These are phyloP conservation scores for Notamacropus eugenii DNA, from an alignment of 2,797 vertebrate genomes.

Conservation along the genomic window DNA sequence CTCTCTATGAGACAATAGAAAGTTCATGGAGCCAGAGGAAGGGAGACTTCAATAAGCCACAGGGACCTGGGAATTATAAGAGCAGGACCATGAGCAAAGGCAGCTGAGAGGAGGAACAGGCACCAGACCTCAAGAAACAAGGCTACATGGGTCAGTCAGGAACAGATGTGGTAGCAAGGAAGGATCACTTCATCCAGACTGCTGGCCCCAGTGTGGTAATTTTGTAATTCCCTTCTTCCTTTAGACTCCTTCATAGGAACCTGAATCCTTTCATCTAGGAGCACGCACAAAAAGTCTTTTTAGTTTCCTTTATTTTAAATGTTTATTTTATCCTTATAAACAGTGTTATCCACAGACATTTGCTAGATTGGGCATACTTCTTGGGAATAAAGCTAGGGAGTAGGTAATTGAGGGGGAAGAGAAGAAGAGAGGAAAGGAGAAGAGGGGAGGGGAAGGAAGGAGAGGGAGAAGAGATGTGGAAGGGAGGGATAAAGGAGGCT, in stretches of 20 bases:
- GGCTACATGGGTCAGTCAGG: not conserved
- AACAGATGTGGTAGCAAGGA: not conserved
- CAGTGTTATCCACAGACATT: not conserved
- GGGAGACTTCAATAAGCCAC: not conserved
- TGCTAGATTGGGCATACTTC: not conserved
- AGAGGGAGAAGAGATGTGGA: not conserved
- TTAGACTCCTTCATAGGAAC: not conserved
- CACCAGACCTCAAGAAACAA: not conserved
- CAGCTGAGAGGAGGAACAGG: not conserved
- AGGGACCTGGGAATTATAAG: not conserved
- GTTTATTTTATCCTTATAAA: not conserved
- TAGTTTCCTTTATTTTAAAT: not conserved
- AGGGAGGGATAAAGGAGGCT: not conserved
- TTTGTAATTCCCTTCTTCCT: not conserved
- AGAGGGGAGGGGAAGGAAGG: not conserved
- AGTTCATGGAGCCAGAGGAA: not conserved
- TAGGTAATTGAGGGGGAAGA: not conserved
- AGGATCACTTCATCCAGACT: not conserved
- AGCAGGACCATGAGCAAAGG: not conserved
- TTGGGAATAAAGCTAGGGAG: not conserved
- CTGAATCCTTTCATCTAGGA: not conserved
- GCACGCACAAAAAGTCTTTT: not conserved
- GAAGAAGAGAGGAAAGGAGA: not conserved
- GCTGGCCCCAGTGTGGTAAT: not conserved
- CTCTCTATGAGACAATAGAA: not conserved